These are phyloP conservation scores for Diplogasteroides magnus DNA, from an alignment of 1,140 invertebrate genomes.

Conservation along the genomic window DNA sequence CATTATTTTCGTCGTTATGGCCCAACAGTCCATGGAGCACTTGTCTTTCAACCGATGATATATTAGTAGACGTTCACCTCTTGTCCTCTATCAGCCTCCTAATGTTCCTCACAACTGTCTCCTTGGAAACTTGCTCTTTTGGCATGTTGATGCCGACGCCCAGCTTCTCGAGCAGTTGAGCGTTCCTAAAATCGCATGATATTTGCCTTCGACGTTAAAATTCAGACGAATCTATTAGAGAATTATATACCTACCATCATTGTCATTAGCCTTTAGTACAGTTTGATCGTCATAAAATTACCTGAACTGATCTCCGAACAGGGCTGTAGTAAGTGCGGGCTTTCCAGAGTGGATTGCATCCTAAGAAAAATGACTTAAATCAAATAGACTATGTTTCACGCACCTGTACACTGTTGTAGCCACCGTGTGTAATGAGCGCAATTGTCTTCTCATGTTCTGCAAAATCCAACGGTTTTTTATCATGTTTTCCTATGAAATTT, in stretches of 20 bases:
- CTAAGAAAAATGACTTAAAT: too few species aligned
- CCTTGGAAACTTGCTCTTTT: not conserved
- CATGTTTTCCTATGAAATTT: not conserved
- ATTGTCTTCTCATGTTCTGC: constrained; percentile 12
- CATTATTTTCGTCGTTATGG: not conserved
- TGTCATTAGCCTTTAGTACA: too few species aligned
- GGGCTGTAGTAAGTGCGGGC: not conserved
- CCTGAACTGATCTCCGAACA: constrained; percentile 2
- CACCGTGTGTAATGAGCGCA: constrained; percentile 15
- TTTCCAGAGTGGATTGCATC: not conserved
- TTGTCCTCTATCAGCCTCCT: not conserved
- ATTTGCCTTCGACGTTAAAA: too few species aligned
- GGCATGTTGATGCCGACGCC: not conserved
- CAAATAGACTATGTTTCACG: too few species aligned
- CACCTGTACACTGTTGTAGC: constrained; percentile 19
- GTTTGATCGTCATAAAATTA: not conserved
- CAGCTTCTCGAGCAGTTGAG: not conserved
- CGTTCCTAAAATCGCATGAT: not conserved
- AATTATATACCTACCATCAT: too few species aligned
- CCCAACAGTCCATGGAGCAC: not conserved
- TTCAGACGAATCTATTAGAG: too few species aligned
- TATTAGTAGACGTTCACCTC: too few species aligned
- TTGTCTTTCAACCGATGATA: too few species aligned
- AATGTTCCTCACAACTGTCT: not conserved
- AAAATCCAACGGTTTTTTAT: not conserved